A percentile compares a stretch with the other conserved stretches of the same genome.
phyloP scores from a whole-genome alignment of 1,140 invertebrate genomes.

The Drosophila rufa region DNA sequence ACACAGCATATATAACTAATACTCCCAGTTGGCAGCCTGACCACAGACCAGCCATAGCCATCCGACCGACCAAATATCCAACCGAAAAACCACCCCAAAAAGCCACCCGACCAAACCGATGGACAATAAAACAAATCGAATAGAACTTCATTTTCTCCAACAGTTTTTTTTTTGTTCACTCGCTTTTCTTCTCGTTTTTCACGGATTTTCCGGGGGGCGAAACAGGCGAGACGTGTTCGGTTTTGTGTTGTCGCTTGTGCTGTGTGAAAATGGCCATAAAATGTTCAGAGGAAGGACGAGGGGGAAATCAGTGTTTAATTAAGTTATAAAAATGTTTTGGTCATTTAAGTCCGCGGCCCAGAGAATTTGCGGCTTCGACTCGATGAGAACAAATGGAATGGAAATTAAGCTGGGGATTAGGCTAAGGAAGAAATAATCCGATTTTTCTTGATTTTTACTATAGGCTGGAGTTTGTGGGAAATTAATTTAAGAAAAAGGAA shows the following conservation, averaged over 20 bases:
- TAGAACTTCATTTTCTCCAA: conserved; percentile 72
- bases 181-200: conserved; percentile 21
- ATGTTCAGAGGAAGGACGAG: conserved; percentile 34
- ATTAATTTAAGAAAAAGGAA: neutral
- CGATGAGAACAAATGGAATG: conserved; percentile 30
- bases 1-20: conserved; percentile 78
- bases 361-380: conserved; percentile 7
- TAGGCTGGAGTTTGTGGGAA: rapidly evolving
- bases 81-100: conserved; percentile 19
- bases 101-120: conserved; percentile 39
- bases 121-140: conserved; percentile 82
- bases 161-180: conserved; percentile 26
- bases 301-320: conserved; percentile 78
- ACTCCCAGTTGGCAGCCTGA: conserved; percentile 74
- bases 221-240: conserved; percentile 22
- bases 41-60: conserved; percentile 45
- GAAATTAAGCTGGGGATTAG: conserved; percentile 23
- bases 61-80: conserved; percentile 35
- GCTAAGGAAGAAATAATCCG: neutral
- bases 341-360: conserved; percentile 49
- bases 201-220: neutral
- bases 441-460: conserved; percentile 5
- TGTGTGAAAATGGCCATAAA: conserved; percentile 69
- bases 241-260: conserved; percentile 25
- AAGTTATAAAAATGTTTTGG: conserved; percentile 79